phyloP scores from a whole-genome alignment of 2,797 vertebrate genomes.

The Poliocrania exsul region DNA sequence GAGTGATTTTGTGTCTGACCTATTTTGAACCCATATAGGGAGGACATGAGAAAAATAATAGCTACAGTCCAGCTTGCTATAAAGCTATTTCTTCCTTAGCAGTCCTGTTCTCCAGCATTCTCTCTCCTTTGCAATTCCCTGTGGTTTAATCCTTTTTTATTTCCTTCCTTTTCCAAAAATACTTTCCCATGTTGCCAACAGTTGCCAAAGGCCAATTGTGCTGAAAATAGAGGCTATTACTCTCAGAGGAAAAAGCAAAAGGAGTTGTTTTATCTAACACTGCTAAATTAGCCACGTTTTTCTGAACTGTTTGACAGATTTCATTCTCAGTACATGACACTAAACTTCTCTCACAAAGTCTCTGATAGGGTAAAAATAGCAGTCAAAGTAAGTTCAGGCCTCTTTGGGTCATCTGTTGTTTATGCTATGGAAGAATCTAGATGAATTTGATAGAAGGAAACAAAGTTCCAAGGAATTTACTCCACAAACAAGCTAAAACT shows the following conservation, averaged over 20 bases:
- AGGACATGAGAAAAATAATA: not conserved
- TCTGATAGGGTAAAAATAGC: conserved; percentile 4
- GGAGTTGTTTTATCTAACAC: conserved; percentile 34
- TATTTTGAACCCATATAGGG: not conserved
- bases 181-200: conserved; percentile 26
- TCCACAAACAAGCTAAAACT: not conserved
- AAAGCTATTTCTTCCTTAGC: conserved; percentile 16
- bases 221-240: conserved; percentile 57
- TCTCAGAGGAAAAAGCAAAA: not conserved
- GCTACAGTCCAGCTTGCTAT: not conserved
- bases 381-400: conserved; percentile 8
- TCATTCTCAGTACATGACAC: conserved; percentile 17
- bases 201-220: conserved; percentile 54
- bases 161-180: conserved; percentile 58
- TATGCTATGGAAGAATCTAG: not conserved
- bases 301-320: conserved; percentile 41
- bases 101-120: not conserved
- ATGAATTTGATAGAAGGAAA: not conserved
- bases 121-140: conserved; percentile 15
- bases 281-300: conserved; percentile 49
- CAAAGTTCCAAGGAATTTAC: not conserved
- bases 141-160: conserved; percentile 40
- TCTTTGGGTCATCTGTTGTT: not conserved
- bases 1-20: not conserved
- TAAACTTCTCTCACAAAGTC: conserved; percentile 7